phyloP scores from a whole-genome alignment of 2,113 vertebrate genomes.

The Puffinus mauretanicus region DNA sequence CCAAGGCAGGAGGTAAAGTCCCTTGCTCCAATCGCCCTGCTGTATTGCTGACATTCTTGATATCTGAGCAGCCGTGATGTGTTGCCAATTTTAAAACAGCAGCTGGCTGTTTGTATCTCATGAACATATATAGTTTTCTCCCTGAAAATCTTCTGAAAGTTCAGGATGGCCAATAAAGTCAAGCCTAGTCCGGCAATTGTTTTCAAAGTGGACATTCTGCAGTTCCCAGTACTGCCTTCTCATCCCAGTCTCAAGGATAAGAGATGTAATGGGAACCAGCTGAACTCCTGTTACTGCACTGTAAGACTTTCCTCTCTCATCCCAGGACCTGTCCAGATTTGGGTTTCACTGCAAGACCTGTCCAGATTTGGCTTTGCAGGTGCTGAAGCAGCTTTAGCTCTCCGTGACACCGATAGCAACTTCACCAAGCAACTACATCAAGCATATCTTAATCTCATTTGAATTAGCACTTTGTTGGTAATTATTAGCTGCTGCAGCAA shows the following conservation, averaged over 20 bases:
- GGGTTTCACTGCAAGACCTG: not conserved
- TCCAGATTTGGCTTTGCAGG: not conserved
- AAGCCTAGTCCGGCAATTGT: not conserved
- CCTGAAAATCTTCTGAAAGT: not conserved
- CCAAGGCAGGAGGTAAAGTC: not conserved
- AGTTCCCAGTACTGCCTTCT: not conserved
- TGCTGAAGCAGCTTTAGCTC: not conserved
- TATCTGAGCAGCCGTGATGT: not conserved
- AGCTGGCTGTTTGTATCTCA: not conserved
- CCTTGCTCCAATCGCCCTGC: not conserved
- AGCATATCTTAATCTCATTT: not conserved
- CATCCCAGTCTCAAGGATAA: not conserved
- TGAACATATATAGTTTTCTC: not conserved
- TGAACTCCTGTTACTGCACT: not conserved
- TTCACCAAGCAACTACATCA: not conserved
- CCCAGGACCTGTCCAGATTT: not conserved
- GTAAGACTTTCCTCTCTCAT: not conserved
- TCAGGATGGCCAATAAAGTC: not conserved
- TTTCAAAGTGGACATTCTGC: not conserved
- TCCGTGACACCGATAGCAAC: not conserved
- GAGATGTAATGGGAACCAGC: not conserved
- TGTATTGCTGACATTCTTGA: not conserved
- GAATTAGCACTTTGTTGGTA: not conserved
- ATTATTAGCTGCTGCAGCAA: not conserved
- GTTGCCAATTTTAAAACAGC: not conserved